These are phyloP conservation scores for Eriocheir sinensis DNA, from an alignment of 1,140 invertebrate species.

Conservation along the genomic window DNA sequence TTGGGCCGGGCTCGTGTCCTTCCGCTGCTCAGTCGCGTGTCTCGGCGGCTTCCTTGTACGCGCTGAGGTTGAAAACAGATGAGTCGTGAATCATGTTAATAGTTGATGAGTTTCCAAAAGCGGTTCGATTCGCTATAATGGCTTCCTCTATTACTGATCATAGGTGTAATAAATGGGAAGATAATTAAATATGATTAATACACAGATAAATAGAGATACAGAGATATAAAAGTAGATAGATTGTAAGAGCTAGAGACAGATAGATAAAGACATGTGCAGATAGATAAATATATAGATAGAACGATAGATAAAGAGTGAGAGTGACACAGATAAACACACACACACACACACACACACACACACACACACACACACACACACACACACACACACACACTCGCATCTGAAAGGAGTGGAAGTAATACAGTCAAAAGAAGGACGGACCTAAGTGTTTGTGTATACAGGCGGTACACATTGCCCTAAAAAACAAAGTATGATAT, in stretches of 20 bases:
- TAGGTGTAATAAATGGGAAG: too few relatives aligned
- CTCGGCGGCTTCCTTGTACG: background rate
- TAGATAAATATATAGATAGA: too few relatives aligned
- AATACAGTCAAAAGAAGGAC: background rate
- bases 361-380: constrained; percentile 55
- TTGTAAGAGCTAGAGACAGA: background rate
- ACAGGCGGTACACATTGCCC: background rate
- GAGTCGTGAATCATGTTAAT: too few relatives aligned
- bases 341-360: constrained; percentile 53
- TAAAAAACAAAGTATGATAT: constrained; percentile 38
- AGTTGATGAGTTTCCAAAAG: too few relatives aligned
- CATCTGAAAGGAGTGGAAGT: background rate
- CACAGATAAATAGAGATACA: background rate
- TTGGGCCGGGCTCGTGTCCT: background rate
- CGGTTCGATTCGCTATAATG: too few relatives aligned
- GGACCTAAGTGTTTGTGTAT: constrained; percentile 24
- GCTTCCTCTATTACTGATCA: too few relatives aligned
- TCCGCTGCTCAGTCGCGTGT: background rate
- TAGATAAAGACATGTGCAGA: background rate
- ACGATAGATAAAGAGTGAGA: too few relatives aligned
- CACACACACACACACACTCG: constrained; percentile 37
- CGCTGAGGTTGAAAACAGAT: background rate
- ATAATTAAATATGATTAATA: too few relatives aligned
- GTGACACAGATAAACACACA: constrained; percentile 43
- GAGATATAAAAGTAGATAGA: background rate